Evolutionary conservation across 1,140 invertebrate species (phyloP), one percentile per base, ranked within the genome.

Genomic region (Pogonus chalceus): DNA sequence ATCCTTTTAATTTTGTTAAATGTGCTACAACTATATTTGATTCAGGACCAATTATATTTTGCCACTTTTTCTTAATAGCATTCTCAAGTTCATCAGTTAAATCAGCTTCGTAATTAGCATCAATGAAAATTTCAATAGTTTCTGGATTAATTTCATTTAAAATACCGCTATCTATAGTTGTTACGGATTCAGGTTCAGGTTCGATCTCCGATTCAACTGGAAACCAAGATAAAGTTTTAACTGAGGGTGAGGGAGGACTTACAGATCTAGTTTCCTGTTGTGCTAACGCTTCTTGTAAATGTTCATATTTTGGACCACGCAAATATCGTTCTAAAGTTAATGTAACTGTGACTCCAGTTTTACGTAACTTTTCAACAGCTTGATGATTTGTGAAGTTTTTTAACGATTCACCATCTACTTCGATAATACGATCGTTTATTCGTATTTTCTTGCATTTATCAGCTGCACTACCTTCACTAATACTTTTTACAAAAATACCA

Each of bases 401-500:
- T 49, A 94, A 72, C 1, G 84, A 81, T 57, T 79, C 76, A 16
- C 87, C 89, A 74, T 95, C 89, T 35, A 95, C 84, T 70, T 87
- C 84, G 52, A 90, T 81, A 56, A 95, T 96, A 64, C 94, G 83
- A 75, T 97, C 94, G 69, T 96, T 95, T 26, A 95, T 80, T 67
- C 83, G 81, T 60, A 96, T 93, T 68, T 85, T 79, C n/a, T 84
- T 84, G 70, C 88, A 90, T 56, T 85, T 72, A 66, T 90, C 87
- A 20, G 92, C 94, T 60, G 90, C 89, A 72, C 91, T 94, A 9
- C 90, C 89, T 68, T 90, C 85, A 59, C 90, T 90, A 51, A 97
- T 87, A 69, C 90, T 92, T 75, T 96, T 96, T 1, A 97, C 90
- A 76, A 96, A 97, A 62, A 97, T 95, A 20, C 91, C 91, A 49